phyloP scores from a whole-genome alignment of 2,888 invertebrate genomes.

The Metalampra italica region DNA sequence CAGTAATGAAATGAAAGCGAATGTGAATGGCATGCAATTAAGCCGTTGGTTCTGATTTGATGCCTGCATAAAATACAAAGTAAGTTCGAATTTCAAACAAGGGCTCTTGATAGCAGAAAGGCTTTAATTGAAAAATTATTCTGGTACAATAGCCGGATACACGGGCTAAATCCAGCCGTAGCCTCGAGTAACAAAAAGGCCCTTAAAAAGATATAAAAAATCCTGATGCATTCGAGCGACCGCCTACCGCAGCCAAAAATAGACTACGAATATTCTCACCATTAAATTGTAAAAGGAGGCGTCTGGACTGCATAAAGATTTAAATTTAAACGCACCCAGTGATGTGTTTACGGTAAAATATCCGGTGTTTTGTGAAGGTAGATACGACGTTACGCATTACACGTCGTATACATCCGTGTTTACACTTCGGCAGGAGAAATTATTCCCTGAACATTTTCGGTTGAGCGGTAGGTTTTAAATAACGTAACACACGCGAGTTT shows the following conservation, averaged over 20 bases:
- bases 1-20: no score
- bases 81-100: no score
- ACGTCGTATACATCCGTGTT: slow-evolving; percentile 42
- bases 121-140: slow-evolving; percentile 50
- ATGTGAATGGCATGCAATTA: no score
- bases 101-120: slow-evolving; percentile 7
- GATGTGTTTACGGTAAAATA: slow-evolving; percentile 1
- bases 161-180: slow-evolving; percentile 60
- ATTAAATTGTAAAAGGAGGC: background rate
- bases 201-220: slow-evolving; percentile 56
- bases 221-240: slow-evolving; percentile 61
- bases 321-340: slow-evolving; percentile 7
- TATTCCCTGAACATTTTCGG: slow-evolving; percentile 51
- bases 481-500: slow-evolving; percentile 33
- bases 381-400: slow-evolving; percentile 15
- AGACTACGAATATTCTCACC: slow-evolving; percentile 37
- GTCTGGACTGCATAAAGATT: background rate
- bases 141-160: slow-evolving; percentile 69
- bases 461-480: slow-evolving; percentile 48
- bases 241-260: slow-evolving; percentile 78
- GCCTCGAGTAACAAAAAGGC: slow-evolving; percentile 58
- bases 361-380: background rate
- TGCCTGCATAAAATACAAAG: no score
- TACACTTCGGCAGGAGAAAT: slow-evolving; percentile 62
- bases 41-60: no score